These are phyloP conservation scores for Tinea semifulvella DNA, from an alignment of 2,888 invertebrate genomes.

Conservation along the genomic window DNA sequence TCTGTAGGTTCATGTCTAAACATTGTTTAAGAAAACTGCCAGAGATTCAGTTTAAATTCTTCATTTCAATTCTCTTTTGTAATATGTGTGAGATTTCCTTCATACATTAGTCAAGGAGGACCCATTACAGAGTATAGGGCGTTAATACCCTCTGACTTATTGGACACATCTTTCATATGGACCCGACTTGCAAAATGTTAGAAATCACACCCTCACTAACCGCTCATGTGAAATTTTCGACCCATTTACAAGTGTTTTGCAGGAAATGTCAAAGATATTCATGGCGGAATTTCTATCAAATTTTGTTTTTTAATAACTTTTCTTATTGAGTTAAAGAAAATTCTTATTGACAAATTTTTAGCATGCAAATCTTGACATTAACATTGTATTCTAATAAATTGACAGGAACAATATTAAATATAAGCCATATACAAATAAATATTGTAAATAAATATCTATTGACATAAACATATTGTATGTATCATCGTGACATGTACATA, in stretches of 20 bases:
- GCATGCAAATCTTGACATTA: too few relatives aligned
- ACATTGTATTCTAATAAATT: too few relatives aligned
- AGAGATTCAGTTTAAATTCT: too few relatives aligned
- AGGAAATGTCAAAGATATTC: slow-evolving; percentile 10
- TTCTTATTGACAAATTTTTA: too few relatives aligned
- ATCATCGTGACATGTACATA: too few relatives aligned
- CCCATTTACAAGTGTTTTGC: slow-evolving; percentile 11
- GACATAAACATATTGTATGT: too few relatives aligned
- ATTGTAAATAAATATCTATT: too few relatives aligned
- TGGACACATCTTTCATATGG: slow-evolving; percentile 44
- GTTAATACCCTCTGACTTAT: slow-evolving; percentile 60
- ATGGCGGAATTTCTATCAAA: not conserved
- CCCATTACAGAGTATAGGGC: slow-evolving; percentile 44
- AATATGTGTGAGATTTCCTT: slow-evolving; percentile 38
- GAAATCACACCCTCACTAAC: slow-evolving; percentile 23
- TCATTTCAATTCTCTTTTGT: slow-evolving; percentile 11
- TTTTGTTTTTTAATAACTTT: not conserved
- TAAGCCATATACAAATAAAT: too few relatives aligned
- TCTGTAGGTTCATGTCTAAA: too few relatives aligned
- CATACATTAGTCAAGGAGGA: slow-evolving; percentile 49
- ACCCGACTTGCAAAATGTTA: slow-evolving; percentile 24
- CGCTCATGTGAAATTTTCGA: slow-evolving; percentile 11
- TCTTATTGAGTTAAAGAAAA: not conserved
- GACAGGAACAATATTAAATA: too few relatives aligned
- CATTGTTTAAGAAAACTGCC: too few relatives aligned